These are phyloP conservation scores for Ptychochromis oligacanthus DNA, from an alignment of 2,113 vertebrate genomes.

Conservation along the genomic window DNA sequence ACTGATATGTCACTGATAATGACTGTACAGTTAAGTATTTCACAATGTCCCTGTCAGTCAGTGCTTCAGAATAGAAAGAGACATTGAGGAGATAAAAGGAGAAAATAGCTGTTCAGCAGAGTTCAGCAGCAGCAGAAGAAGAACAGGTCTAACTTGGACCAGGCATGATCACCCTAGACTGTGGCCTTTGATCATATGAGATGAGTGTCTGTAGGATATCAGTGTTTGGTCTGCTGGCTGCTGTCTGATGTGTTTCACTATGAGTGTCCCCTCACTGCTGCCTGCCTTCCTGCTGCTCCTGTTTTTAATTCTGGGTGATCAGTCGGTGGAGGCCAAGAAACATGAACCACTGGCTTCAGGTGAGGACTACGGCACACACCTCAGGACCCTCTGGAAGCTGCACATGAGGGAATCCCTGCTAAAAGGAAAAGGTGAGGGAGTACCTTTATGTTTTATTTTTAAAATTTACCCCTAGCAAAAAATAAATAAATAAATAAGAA, in stretches of 20 bases:
- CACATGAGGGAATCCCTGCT: slow-evolving; percentile 58
- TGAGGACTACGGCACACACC: slow-evolving; percentile 17
- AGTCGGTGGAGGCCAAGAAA: background rate
- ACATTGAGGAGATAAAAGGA: slow-evolving; percentile 39
- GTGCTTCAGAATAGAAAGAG: background rate
- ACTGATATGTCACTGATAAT: slow-evolving; percentile 19
- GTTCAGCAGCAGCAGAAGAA: background rate
- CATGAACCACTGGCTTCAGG: background rate
- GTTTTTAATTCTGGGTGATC: background rate
- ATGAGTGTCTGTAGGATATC: background rate
- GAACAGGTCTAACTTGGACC: background rate
- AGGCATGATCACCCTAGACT: background rate
- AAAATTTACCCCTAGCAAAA: too few species aligned
- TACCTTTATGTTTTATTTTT: too few species aligned
- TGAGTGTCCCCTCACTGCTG: slow-evolving; percentile 24
- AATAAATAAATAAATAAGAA: too few species aligned
- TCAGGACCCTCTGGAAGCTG: slow-evolving; percentile 63
- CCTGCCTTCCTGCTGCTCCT: slow-evolving; percentile 39
- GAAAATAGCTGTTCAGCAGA: slow-evolving; percentile 7
- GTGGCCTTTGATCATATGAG: background rate
- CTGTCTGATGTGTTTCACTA: slow-evolving; percentile 24
- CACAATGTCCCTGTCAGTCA: slow-evolving; percentile 6
- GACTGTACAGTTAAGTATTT: background rate
- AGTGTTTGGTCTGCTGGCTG: background rate
- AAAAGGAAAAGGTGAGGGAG: slow-evolving; percentile 59